Evolutionary conservation across 53 echinoderm and acorn worm genomes (phyloP), one percentile per base, ranked within the genome.

Genomic region (Mesocentrotus franciscanus): DNA sequence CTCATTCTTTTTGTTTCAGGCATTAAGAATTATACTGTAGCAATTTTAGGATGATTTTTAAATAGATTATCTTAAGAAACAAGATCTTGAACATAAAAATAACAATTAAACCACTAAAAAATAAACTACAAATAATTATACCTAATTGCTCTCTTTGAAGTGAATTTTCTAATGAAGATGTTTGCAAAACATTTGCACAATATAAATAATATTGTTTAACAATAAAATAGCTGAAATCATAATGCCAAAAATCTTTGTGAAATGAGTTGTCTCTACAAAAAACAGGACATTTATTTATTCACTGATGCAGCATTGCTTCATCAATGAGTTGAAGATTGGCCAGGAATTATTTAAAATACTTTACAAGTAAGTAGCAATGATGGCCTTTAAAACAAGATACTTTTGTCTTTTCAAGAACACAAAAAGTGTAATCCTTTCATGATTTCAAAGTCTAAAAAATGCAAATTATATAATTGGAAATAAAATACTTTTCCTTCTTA

Each of bases 341-440:
- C n/a, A 22, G 49, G 56, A 49, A 9, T 18, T 59, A 2, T n/a
- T 11, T 34, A 81, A 87, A 57, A 58, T 87, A 84, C 33, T 87
- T 87, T 57, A 10, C 1, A 87, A 74, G 22, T 42, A 49, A 49
- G 1, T 18, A 66, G 66, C 79, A 24, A 79, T 35, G 1, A 35
- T 32, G 20, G 84, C 84, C 49, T 84, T 49, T 0, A 49, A 36
- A 32, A 84, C 20, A 42, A 79, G 13, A 84, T 18, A 83, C 18
- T 49, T 42, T 87, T 42, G 55, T 87, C 87, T 87, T 87, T 87
- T 57, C 87, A 87, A 87, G 57, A 57, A 87, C 87, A 87, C 59
- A 29, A 42, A 22, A 15, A 8, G 0, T 39, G 6, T 8, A 39
- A 39, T 81, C 81, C 36, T 33, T 8, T 42, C 81, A 42, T 18